Percentiles rank a stretch among this genome's conserved stretches.
Conservation (phyloP, 2,888 invertebrate genomes). For the Dioctria linearis region DNA sequence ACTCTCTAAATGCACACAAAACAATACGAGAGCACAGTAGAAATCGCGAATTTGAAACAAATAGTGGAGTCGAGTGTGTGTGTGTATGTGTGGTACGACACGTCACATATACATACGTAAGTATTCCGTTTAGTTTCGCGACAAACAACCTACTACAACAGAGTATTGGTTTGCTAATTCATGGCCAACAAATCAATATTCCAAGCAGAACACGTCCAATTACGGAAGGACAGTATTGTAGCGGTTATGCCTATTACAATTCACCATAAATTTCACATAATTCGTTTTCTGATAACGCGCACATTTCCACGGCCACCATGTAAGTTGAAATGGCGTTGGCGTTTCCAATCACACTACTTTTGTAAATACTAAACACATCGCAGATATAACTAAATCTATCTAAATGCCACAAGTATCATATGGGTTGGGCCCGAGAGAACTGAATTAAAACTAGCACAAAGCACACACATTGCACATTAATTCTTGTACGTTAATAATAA, state of each 20-base stretch:
- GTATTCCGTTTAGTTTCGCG: too few species aligned
- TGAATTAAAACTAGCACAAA: neutral
- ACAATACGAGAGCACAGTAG: too few species aligned
- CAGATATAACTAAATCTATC: too few species aligned
- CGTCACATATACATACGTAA: too few species aligned
- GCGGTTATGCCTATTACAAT: constrained; percentile 8
- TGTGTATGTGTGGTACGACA: too few species aligned
- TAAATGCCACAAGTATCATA: too few species aligned
- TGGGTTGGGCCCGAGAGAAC: too few species aligned
- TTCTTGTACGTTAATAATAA: neutral
- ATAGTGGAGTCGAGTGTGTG: neutral
- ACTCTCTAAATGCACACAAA: too few species aligned
- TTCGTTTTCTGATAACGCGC: constrained; percentile 23
- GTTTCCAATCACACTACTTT: constrained; percentile 4
- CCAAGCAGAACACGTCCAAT: constrained; percentile 23
- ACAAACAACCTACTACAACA: neutral
- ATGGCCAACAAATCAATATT: constrained; percentile 46
- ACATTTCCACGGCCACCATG: constrained; percentile 23
- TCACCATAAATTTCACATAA: constrained; percentile 36
- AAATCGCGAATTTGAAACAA: too few species aligned
- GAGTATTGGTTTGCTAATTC: neutral
- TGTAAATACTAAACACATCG: neutral
- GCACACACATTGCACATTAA: neutral
- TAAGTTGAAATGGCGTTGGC: constrained; percentile 14
- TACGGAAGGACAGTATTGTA: constrained; percentile 34